These are phyloP conservation scores for Sarcophaga variegata DNA, from an alignment of 2,888 invertebrate species.

Conservation along the genomic window DNA sequence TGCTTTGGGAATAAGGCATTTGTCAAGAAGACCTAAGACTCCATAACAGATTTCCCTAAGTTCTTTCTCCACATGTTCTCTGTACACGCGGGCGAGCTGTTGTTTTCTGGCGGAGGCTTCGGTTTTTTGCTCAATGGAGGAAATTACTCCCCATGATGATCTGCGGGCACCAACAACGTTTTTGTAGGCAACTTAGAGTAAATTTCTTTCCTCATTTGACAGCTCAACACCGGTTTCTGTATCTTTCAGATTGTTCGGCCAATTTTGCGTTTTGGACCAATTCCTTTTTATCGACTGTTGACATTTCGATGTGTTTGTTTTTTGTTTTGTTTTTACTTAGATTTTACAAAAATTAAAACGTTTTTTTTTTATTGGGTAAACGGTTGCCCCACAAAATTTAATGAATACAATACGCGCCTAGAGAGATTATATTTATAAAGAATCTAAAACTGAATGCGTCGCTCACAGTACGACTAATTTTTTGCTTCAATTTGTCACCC, in stretches of 20 bases:
- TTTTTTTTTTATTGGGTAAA: conserved; percentile 74
- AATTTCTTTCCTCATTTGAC: conserved; percentile 98
- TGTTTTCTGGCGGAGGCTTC: conserved; percentile 99
- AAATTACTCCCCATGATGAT: conserved; percentile 99
- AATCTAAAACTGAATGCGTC: conserved; percentile 81
- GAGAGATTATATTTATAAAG: conserved; percentile 79
- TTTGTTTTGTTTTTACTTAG: conserved; percentile 74
- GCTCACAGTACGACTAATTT: conserved; percentile 81
- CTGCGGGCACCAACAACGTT: conserved; percentile 99
- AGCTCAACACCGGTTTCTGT: conserved; percentile 98
- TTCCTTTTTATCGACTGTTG: conserved; percentile 97
- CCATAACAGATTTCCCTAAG: conserved; percentile 99
- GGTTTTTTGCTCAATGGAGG: conserved; percentile 99
- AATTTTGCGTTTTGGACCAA: conserved; percentile 99
- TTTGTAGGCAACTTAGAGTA: conserved; percentile 99
- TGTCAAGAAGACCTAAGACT: conserved; percentile 98
- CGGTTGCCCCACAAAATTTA: conserved; percentile 66
- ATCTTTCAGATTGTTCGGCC: conserved; percentile 98
- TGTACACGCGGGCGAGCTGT: conserved; percentile 99
- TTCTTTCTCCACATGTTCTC: conserved; percentile 99
- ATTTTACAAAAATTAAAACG: conserved; percentile 74
- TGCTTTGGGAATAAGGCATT: conserved; percentile 99
- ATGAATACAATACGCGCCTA: conserved; percentile 69
- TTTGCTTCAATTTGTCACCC: no score
- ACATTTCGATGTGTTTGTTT: conserved; percentile 86